These are phyloP conservation scores for Parazoanthus darwini DNA, from an alignment of 92 coral and sea anemone genomes.

Conservation along the genomic window DNA sequence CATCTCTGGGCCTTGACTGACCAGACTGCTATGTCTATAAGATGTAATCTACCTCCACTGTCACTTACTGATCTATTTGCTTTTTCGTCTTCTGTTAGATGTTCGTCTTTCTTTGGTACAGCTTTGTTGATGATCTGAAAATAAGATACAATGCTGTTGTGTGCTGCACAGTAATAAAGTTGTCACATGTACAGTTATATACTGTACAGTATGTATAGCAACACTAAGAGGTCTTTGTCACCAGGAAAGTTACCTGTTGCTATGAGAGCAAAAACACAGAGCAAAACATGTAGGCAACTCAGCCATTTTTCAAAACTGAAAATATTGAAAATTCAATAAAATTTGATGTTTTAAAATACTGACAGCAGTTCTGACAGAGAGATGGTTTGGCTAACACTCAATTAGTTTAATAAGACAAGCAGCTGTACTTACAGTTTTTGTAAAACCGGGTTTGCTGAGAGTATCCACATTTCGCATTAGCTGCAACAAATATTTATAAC, in stretches of 20 bases:
- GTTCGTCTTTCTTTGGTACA: constrained; percentile 15
- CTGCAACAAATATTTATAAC: not conserved
- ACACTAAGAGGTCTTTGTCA: not conserved
- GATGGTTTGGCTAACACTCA: not conserved
- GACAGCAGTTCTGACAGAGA: too few species aligned
- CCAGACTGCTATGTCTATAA: not conserved
- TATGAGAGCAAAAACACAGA: too few species aligned
- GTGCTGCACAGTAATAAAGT: not conserved
- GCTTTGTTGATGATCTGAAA: constrained; percentile 38
- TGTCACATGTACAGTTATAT: not conserved
- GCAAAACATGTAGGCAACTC: too few species aligned
- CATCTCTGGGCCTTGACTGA: too few species aligned
- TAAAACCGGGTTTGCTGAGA: constrained; percentile 40
- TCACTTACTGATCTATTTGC: constrained; percentile 25
- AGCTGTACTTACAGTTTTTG: constrained; percentile 38
- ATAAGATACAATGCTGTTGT: not conserved
- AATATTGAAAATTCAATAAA: too few species aligned
- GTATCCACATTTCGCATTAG: constrained; percentile 47
- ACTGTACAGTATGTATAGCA: not conserved
- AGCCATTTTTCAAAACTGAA: too few species aligned
- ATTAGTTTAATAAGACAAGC: not conserved
- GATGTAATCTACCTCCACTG: not conserved
- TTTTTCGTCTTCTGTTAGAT: constrained; percentile 32
- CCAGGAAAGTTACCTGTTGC: too few species aligned
- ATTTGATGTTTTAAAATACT: too few species aligned